Base-by-base conservation (phyloP, 2,113 vertebrate species). In the Erythrocercus mccallii region DNA sequence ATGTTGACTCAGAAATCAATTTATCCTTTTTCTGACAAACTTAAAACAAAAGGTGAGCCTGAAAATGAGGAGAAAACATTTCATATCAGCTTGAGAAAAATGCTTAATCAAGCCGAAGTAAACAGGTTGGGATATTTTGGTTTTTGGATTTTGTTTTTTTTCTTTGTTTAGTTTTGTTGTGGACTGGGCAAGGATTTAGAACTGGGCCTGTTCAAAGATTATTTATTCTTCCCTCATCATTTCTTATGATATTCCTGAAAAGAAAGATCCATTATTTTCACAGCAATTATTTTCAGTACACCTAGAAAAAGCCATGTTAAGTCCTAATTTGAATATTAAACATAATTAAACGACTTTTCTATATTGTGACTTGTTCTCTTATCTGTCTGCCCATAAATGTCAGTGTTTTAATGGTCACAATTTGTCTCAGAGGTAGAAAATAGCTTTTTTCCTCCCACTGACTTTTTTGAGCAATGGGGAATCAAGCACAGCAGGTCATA, bases 271-370 rank as follows among this genome's bases (percentile, higher is more conserved):
- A 15, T 74, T 66, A 37, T 86, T 95, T 88, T 64, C 68, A 31
- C 58, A 50, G 79, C 58, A 80, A 47, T 92, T 65, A 83, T 58
- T 90, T 37, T 58, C 81, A 81, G 58, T 81, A 65, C 66, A 54
- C 37, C 31, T 40, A 35, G 10, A 89, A 54, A 82, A 90, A 96
- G 53, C 48, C 71, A 69, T 5, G 24, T 31, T 64, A 87, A 82
- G 37, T 69, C 74, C 35, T 35, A 77, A 30, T 81, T 70, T 88
- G 68, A 92, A 92, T 95, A 86, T 88, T 77, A 77, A 88, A 83
- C 8, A n/a, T 44, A 77, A 94, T 93, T 92, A 93, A 90, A 88
- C 90, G 76, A 35, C 33, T 92, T 88, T 86, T 80, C 45, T 60
- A 21, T 48, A 9, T 21, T 38, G n/a, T 58, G 44, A 85, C 56